phyloP scores from a whole-genome alignment of 2,888 invertebrate genomes.

The Kuschelorhynchus macadamiae region DNA sequence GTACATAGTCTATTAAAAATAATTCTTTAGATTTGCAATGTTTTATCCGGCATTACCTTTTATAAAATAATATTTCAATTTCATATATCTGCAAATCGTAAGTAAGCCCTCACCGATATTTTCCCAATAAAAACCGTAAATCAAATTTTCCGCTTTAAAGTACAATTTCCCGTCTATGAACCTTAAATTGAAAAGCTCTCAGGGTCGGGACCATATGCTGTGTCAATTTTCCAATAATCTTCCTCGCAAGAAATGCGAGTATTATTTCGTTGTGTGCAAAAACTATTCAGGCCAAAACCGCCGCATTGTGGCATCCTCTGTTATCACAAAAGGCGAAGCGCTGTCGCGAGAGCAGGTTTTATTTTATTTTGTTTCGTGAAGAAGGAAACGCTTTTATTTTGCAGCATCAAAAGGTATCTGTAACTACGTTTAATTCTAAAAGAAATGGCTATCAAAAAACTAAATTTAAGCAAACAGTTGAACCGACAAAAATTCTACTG shows the following conservation, averaged over 20 bases:
- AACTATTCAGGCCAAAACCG: slow-evolving; percentile 14
- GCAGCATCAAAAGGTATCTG: too few relatives aligned
- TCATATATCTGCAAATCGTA: too few relatives aligned
- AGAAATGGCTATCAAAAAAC: too few relatives aligned
- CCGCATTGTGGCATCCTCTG: background rate
- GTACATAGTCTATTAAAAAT: too few relatives aligned
- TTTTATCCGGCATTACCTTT: too few relatives aligned
- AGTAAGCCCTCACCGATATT: background rate
- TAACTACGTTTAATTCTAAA: too few relatives aligned
- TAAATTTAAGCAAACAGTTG: too few relatives aligned
- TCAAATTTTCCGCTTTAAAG: background rate
- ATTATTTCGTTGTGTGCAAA: slow-evolving; percentile 15
- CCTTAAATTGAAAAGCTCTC: slow-evolving; percentile 22
- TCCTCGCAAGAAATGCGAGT: slow-evolving; percentile 2
- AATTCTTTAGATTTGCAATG: too few relatives aligned
- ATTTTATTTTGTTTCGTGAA: background rate
- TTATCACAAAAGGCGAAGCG: slow-evolving; percentile 9
- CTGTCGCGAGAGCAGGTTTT: background rate
- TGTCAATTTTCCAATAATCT: slow-evolving; percentile 28
- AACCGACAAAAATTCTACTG: too few relatives aligned
- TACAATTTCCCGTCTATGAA: slow-evolving; percentile 1
- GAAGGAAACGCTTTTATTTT: background rate
- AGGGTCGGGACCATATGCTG: slow-evolving; percentile 20
- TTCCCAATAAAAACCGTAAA: background rate
- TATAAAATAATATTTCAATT: too few relatives aligned